phyloP scores from a whole-genome alignment of 2,797 vertebrate species.

The Arctocebus calabarensis region DNA sequence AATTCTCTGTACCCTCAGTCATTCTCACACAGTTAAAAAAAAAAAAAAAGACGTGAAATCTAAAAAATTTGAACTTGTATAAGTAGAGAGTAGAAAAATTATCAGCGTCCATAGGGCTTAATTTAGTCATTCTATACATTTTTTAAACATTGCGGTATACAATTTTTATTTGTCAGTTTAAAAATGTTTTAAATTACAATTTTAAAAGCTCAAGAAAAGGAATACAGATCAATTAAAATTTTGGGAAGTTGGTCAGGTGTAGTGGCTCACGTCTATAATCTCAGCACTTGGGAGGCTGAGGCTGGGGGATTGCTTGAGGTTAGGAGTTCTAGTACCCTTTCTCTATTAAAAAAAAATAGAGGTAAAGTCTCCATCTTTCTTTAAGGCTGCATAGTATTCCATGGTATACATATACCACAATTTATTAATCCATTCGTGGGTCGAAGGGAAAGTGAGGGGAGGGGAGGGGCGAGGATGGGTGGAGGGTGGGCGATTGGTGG shows the following conservation, averaged over 20 bases:
- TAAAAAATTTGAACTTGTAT: background rate
- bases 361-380: too few relatives aligned
- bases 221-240: background rate
- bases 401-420: too few relatives aligned
- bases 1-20: too few relatives aligned
- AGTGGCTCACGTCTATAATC: background rate
- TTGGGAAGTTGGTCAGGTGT: background rate
- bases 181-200: background rate
- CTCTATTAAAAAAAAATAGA: background rate
- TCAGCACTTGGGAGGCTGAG: background rate
- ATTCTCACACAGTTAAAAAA: too few relatives aligned
- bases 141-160: background rate
- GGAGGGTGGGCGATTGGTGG: too few relatives aligned
- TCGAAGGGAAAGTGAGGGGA: too few relatives aligned
- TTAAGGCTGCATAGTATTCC: too few relatives aligned
- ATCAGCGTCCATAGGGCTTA: background rate
- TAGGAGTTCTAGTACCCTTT: background rate
- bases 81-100: background rate
- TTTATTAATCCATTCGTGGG: too few relatives aligned
- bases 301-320: background rate
- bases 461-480: too few relatives aligned
- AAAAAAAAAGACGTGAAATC: background rate
- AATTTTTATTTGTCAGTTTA: background rate
- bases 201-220: background rate
- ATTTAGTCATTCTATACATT: background rate